Evolutionary conservation across 2,113 vertebrate species (phyloP).

Genomic region (Gnathonemus echidnorhynchus): DNA sequence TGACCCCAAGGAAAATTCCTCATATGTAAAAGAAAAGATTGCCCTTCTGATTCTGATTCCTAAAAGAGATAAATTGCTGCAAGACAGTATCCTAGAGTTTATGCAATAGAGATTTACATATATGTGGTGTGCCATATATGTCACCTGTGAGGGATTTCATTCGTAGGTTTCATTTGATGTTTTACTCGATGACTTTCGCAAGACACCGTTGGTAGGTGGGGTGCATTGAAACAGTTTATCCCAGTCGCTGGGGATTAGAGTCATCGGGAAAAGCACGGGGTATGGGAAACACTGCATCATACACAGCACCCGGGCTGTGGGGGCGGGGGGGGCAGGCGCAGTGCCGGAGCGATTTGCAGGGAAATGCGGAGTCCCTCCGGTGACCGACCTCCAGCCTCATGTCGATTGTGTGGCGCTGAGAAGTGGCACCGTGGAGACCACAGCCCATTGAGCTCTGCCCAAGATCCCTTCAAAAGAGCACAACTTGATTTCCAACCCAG

Average conservation of each 20-base stretch:
- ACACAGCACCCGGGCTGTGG: neutral
- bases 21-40: neutral
- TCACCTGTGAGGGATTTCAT: neutral
- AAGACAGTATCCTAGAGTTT: neutral
- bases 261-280: neutral
- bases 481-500: slow-evolving; percentile 8
- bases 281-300: slow-evolving; percentile 16
- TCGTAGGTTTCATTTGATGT: neutral
- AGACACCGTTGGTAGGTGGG: neutral
- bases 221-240: neutral
- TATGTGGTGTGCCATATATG: neutral
- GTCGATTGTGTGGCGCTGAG: neutral
- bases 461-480: slow-evolving; percentile 12
- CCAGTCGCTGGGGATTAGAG: slow-evolving; percentile 4
- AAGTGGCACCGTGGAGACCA: neutral
- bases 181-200: neutral
- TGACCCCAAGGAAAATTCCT: neutral
- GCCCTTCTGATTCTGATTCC: neutral
- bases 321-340: neutral
- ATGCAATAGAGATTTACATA: neutral
- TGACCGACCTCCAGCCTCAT: slow-evolving; percentile 15
- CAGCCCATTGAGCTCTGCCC: neutral
- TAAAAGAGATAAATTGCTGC: neutral
- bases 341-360: slow-evolving; percentile 1
- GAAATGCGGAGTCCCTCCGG: slow-evolving; percentile 3